Evolutionary conservation across 2,888 invertebrate genomes (phyloP).

Genomic region (Selenia dentaria): DNA sequence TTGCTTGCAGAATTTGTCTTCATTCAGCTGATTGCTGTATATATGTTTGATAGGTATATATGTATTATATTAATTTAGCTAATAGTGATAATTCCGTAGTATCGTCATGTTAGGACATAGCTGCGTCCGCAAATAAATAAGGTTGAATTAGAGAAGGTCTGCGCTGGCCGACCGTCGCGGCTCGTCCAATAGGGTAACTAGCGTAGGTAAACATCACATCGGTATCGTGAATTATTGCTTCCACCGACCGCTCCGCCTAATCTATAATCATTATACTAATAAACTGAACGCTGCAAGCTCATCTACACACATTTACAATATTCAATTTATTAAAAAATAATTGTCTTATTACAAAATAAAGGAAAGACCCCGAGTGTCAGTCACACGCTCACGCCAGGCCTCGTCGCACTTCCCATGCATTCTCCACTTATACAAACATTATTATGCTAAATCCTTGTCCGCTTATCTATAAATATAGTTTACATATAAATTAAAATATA

Average conservation of each 20-base stretch:
- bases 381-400: conserved; percentile 53
- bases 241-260: conserved; percentile 41
- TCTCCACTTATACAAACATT: conserved; percentile 49
- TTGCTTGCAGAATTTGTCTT: too few relatives aligned
- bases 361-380: conserved; percentile 31
- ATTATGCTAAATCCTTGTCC: conserved; percentile 71
- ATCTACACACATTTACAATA: conserved; percentile 63
- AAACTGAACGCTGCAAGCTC: conserved; percentile 79
- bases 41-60: too few relatives aligned
- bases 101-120: neutral
- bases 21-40: too few relatives aligned
- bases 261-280: conserved; percentile 34
- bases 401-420: conserved; percentile 38
- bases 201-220: conserved; percentile 45
- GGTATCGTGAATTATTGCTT: conserved; percentile 31
- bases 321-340: conserved; percentile 56
- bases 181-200: conserved; percentile 58
- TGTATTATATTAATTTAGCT: too few relatives aligned
- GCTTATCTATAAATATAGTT: conserved; percentile 77
- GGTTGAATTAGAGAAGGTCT: conserved; percentile 43
- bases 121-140: conserved; percentile 14
- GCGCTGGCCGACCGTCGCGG: conserved; percentile 42
- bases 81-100: too few relatives aligned
- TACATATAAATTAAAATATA: conserved; percentile 82
- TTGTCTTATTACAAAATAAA: conserved; percentile 51